Percentiles rank a stretch among this genome's conserved stretches.
These are phyloP conservation scores for Cremastinae sp. DNA, from an alignment of 2,888 invertebrate genomes.

Conservation along the genomic window DNA sequence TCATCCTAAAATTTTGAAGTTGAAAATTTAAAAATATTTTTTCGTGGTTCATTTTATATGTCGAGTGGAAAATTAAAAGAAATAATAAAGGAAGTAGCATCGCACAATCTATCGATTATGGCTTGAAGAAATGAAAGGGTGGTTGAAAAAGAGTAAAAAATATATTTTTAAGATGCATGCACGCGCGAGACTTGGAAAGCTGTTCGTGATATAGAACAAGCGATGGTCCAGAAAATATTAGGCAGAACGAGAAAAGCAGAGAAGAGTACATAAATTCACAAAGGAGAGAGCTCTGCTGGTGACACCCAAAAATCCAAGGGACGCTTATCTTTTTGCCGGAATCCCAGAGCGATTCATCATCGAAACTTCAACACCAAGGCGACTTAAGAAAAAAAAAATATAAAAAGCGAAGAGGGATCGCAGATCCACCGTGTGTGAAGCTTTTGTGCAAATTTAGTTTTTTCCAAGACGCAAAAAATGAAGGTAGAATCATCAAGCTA, in stretches of 20 bases:
- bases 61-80: background rate
- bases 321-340: constrained; percentile 27
- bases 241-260: constrained; percentile 9
- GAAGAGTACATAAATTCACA: constrained; percentile 10
- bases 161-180: background rate
- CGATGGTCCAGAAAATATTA: constrained; percentile 44
- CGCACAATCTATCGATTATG: constrained; percentile 32
- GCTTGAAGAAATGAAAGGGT: background rate
- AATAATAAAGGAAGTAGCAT: background rate
- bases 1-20: too few species aligned
- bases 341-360: constrained; percentile 37
- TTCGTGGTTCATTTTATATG: too few species aligned
- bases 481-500: background rate
- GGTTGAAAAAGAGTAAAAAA: constrained; percentile 12
- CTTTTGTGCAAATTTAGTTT: too few species aligned
- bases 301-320: constrained; percentile 30
- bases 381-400: background rate
- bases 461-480: too few species aligned
- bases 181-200: constrained; percentile 5
- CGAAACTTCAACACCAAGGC: constrained; percentile 15
- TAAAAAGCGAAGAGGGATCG: background rate
- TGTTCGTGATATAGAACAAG: constrained; percentile 35
- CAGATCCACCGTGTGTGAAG: too few species aligned
- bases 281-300: constrained; percentile 42
- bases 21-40: too few species aligned